These are phyloP conservation scores for Drosophila tani DNA, from an alignment of 1,140 invertebrate genomes.

Conservation along the genomic window DNA sequence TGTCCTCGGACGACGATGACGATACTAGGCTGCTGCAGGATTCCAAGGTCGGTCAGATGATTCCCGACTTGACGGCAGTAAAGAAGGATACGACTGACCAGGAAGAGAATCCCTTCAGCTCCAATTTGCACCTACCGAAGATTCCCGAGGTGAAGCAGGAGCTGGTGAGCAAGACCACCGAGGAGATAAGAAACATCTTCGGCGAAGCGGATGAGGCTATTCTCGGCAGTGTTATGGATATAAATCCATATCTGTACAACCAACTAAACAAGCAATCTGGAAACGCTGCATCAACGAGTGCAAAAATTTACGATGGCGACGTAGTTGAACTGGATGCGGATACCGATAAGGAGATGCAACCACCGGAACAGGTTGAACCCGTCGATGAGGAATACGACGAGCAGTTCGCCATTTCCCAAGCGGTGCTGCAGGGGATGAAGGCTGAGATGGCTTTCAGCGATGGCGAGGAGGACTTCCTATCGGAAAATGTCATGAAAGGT, in stretches of 20 bases:
- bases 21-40: neutral
- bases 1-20: constrained; percentile 30
- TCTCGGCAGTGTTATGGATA: constrained; percentile 30
- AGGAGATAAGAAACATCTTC: constrained; percentile 64
- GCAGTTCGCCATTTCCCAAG: constrained; percentile 56
- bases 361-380: neutral
- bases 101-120: neutral
- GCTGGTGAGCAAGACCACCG: constrained; percentile 31
- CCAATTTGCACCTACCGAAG: constrained; percentile 59
- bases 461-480: constrained; percentile 13
- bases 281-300: neutral
- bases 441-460: constrained; percentile 58
- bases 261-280: constrained; percentile 1
- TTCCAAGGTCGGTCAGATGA: neutral
- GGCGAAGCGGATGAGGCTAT: constrained; percentile 62
- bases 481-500: neutral
- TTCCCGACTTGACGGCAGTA: neutral
- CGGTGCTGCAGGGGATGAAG: constrained; percentile 66
- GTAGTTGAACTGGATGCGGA: constrained; percentile 43
- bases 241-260: constrained; percentile 64
- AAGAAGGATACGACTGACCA: neutral
- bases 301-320: constrained; percentile 53
- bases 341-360: neutral
- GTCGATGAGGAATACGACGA: constrained; percentile 55
- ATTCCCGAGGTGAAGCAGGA: constrained; percentile 62